A percentile compares a stretch with the other conserved stretches of the same genome.
Conservation (phyloP, 2,888 invertebrate species). For the Ophion costatus region DNA sequence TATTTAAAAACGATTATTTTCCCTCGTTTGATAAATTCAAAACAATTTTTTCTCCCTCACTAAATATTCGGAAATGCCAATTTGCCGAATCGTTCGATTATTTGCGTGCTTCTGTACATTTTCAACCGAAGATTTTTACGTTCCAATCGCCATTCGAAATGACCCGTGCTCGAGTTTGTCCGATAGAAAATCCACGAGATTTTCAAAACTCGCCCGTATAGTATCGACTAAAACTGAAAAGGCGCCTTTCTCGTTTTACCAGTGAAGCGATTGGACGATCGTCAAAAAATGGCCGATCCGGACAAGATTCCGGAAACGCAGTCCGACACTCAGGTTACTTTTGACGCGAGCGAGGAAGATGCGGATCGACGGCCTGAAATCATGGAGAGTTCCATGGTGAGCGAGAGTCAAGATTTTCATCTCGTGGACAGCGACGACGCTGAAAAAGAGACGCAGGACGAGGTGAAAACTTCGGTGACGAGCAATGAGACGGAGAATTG, state of each 20-base stretch:
- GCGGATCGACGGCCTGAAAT: neutral
- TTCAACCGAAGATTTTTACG: too few species aligned
- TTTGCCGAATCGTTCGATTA: too few species aligned
- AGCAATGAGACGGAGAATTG: constrained; percentile 9
- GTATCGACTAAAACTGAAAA: neutral
- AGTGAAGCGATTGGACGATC: constrained; percentile 5
- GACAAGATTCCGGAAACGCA: constrained; percentile 64
- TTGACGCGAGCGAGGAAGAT: constrained; percentile 40
- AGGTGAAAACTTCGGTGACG: neutral
- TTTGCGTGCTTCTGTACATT: too few species aligned
- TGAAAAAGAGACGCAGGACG: constrained; percentile 28
- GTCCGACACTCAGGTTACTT: constrained; percentile 65
- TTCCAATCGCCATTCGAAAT: too few species aligned
- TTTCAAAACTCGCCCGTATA: neutral
- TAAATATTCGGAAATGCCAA: neutral
- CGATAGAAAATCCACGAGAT: neutral
- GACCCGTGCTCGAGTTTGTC: neutral
- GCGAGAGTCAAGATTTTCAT: constrained; percentile 76
- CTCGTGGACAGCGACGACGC: constrained; percentile 70
- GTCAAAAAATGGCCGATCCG: constrained; percentile 71
- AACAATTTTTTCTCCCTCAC: too few species aligned
- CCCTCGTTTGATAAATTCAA: too few species aligned
- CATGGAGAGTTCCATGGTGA: constrained; percentile 36
- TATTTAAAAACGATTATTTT: too few species aligned
- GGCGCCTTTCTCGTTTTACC: neutral